Evolutionary conservation across 2,113 vertebrate genomes (phyloP), one percentile per base, ranked within the genome.

Genomic region (Pomatorhinus ruficollis): DNA sequence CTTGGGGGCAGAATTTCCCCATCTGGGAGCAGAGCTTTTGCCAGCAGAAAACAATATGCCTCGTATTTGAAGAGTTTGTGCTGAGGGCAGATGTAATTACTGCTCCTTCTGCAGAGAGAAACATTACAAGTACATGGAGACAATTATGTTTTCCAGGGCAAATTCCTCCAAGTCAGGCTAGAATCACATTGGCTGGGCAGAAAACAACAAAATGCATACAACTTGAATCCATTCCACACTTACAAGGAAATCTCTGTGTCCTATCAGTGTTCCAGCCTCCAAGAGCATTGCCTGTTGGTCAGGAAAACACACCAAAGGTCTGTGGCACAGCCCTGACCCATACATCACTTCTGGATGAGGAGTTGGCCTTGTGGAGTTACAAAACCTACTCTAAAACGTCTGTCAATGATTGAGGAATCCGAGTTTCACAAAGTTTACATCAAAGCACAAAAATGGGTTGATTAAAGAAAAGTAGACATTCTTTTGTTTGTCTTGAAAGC

Each of bases 391-490:
- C 5, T 9, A 64, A 92, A 88, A 95, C 45, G 80, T 91, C 97
- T 98, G 96, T 71, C 89, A 97, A 64, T 90, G 91, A 97, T 94
- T 80, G 68, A 91, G 96, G 86, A 97, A 95, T 93, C 83, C 89
- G 87, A 97, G 66, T 89, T 93, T 91, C 83, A 86, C 80, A 84
- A 97, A 97, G 69, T 86, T 97, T 95, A 95, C 96, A 97, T 97
- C 92, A 97, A 98, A 97, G 93, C 83, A 81, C 52, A 91, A 95
- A 95, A 90, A 70, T 92, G 87, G 52, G 64, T 88, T 83, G 84
- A 95, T 94, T 97, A 96, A 95, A 94, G 93, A 96, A 94, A 96
- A 98, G 95, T 88, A 97, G 80, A 68, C 94, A 78, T 96, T 81
- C 90, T 97, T 98, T 97, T 97, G 90, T 97, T 98, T 97, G 84